phyloP scores from a whole-genome alignment of 2,113 vertebrate species.

The Aplodontia rufa region DNA sequence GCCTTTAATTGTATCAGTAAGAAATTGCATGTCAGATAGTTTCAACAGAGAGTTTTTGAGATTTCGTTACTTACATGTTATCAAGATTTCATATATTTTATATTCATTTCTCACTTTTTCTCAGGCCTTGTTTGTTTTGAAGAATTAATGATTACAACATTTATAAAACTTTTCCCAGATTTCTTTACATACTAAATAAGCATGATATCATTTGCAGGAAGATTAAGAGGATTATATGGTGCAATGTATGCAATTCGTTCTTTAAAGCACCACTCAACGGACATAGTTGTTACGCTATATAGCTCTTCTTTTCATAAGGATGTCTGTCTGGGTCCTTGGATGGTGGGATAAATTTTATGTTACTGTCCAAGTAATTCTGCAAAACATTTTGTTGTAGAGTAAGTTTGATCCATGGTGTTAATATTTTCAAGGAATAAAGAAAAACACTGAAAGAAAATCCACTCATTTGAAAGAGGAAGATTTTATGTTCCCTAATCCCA shows the following conservation, averaged over 20 bases:
- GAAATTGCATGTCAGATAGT: not conserved
- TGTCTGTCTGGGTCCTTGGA: rapidly evolving
- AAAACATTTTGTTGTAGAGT: not conserved
- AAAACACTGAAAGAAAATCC: not conserved
- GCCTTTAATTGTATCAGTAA: not conserved
- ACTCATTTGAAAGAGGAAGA: not conserved
- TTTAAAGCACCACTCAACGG: not conserved
- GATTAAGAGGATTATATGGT: not conserved
- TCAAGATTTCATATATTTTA: not conserved
- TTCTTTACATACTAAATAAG: not conserved
- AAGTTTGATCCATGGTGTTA: not conserved
- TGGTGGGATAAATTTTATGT: not conserved
- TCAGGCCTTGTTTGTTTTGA: not conserved
- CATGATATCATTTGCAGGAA: not conserved
- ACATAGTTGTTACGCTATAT: not conserved
- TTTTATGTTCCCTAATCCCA: not conserved
- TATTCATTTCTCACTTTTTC: not conserved
- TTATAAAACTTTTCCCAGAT: not conserved
- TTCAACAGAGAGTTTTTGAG: not conserved
- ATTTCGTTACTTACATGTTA: not conserved
- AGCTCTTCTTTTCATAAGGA: not conserved
- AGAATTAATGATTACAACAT: not conserved
- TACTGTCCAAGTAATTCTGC: not conserved
- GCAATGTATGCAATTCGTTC: not conserved
- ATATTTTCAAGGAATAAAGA: not conserved